Evolutionary conservation across 2,888 invertebrate genomes (phyloP).

Genomic region (Autographa pulchrina): DNA sequence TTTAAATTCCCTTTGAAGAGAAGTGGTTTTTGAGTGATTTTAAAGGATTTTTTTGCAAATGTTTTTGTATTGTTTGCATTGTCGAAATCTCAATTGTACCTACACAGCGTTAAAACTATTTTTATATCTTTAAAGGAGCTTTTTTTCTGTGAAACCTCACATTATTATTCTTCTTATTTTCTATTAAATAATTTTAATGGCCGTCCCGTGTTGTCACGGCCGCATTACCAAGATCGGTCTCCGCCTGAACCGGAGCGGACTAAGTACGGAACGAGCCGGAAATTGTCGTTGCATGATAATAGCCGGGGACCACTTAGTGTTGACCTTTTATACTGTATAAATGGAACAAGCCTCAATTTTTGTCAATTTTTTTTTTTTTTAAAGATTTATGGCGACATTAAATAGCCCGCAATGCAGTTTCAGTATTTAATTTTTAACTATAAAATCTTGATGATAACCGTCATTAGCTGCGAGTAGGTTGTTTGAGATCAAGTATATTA

Average conservation of each 20-base stretch:
- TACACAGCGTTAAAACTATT: too few species aligned
- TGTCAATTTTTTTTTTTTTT: constrained; percentile 14
- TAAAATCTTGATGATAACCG: background rate
- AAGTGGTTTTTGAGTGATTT: background rate
- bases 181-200: constrained; percentile 9
- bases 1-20: background rate
- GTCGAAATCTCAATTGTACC: background rate
- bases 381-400: background rate
- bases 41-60: background rate
- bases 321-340: constrained; percentile 22
- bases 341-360: constrained; percentile 24
- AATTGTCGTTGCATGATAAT: constrained; percentile 51
- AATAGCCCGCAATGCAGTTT: background rate
- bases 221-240: constrained; percentile 13
- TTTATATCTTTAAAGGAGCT: too few species aligned
- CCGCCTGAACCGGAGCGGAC: constrained; percentile 15
- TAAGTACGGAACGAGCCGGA: constrained; percentile 35
- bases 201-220: constrained; percentile 12
- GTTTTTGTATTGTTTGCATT: background rate
- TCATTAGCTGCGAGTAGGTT: background rate
- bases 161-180: background rate
- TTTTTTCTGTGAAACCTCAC: background rate
- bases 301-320: constrained; percentile 41
- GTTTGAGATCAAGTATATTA: background rate
- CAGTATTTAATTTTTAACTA: background rate